Conservation (phyloP, 2,888 invertebrate genomes). For the Ecliptopera silaceata region DNA sequence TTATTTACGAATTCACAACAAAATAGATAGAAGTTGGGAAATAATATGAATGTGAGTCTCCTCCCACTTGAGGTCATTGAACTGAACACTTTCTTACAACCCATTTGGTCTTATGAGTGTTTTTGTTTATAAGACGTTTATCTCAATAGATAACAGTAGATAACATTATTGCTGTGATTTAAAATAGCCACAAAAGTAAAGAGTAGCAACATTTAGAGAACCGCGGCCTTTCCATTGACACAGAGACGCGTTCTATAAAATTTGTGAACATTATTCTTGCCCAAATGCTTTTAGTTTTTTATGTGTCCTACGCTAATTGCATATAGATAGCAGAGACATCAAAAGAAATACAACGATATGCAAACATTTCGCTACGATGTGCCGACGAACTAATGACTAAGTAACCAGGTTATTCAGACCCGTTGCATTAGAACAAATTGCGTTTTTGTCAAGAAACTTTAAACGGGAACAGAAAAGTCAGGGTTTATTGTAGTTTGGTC, state of each 20-base stretch:
- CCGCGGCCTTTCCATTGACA: no score
- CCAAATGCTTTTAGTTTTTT: no score
- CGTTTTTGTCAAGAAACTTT: constrained; percentile 14
- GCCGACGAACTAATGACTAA: constrained; percentile 35
- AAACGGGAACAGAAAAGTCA: constrained; percentile 11
- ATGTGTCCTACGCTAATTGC: no score
- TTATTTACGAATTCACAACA: constrained; percentile 49
- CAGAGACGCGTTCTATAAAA: no score
- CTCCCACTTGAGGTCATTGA: constrained; percentile 36
- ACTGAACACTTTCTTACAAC: constrained; percentile 15
- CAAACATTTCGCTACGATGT: constrained; percentile 40
- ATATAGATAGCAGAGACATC: no score
- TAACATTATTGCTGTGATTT: no score
- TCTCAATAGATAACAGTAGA: no score
- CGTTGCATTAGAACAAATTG: constrained; percentile 19
- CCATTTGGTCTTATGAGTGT: background rate
- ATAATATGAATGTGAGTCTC: constrained; percentile 43
- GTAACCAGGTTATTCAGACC: constrained; percentile 31
- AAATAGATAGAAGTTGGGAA: constrained; percentile 49
- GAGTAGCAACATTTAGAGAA: no score
- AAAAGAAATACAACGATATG: constrained; percentile 30
- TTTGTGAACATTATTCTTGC: no score
- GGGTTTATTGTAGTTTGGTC: constrained; percentile 28
- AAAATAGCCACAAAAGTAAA: no score
- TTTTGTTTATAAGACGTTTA: background rate